Conservation (phyloP, 2,113 vertebrate genomes). For the Vidua chalybeata region DNA sequence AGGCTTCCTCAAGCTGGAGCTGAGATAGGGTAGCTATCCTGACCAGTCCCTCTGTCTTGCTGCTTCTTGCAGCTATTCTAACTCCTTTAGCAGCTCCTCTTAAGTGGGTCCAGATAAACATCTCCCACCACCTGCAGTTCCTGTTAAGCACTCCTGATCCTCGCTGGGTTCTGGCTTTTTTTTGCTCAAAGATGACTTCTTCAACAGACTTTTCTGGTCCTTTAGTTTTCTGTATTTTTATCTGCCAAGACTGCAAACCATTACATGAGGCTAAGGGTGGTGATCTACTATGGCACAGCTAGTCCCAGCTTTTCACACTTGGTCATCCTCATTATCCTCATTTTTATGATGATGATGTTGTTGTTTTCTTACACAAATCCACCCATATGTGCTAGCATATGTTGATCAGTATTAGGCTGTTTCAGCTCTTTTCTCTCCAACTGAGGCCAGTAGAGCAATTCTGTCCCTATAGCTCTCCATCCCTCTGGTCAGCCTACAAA, state of each 20-base stretch:
- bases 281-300: not conserved
- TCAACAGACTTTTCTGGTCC: not conserved
- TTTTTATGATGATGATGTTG: not conserved
- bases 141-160: not conserved
- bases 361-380: not conserved
- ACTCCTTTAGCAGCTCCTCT: not conserved
- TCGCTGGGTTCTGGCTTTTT: not conserved
- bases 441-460: not conserved
- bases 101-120: not conserved
- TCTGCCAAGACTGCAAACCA: not conserved
- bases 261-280: not conserved
- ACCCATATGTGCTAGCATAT: not conserved
- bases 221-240: not conserved
- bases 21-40: not conserved
- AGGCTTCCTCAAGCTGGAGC: not conserved
- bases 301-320: not conserved
- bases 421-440: not conserved
- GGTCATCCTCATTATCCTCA: not conserved
- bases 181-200: not conserved
- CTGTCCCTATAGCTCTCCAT: not conserved
- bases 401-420: not conserved
- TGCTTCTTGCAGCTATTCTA: not conserved
- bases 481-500: not conserved
- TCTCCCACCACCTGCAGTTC: not conserved
- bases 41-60: not conserved